Evolutionary conservation across 2,797 vertebrate genomes (phyloP).

Genomic region (Sebastes taczanowskii): DNA sequence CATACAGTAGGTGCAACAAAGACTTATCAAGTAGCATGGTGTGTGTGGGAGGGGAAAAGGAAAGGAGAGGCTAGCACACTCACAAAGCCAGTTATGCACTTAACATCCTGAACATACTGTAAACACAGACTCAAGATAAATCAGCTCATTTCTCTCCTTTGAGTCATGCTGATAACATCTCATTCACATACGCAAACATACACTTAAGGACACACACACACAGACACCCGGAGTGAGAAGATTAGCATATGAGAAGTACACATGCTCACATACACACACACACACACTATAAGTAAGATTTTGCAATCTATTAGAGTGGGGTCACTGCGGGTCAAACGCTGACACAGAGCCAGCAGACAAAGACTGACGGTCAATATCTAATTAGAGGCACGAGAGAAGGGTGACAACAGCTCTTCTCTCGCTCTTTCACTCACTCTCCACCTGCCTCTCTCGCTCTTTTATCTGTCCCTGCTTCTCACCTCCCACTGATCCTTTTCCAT

Average conservation of each 20-base stretch:
- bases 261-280: background rate
- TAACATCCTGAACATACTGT: conserved; percentile 3
- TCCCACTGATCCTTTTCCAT: conserved; percentile 56
- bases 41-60: background rate
- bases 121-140: conserved; percentile 12
- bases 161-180: conserved; percentile 27
- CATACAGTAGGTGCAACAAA: background rate
- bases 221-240: background rate
- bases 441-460: conserved; percentile 45
- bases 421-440: conserved; percentile 7
- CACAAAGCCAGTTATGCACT: background rate
- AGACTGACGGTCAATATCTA: conserved; percentile 77
- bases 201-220: background rate
- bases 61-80: background rate
- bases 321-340: conserved; percentile 59
- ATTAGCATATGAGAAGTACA: conserved; percentile 14
- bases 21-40: conserved; percentile 8
- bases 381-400: conserved; percentile 74
- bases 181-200: conserved; percentile 30
- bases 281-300: conserved; percentile 35
- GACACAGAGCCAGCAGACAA: conserved; percentile 58
- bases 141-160: background rate
- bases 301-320: conserved; percentile 62
- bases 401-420: conserved; percentile 47
- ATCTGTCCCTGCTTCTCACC: conserved; percentile 56